Base-by-base conservation (phyloP, 1,140 invertebrate genomes). In the Cotesia glomerata region DNA sequence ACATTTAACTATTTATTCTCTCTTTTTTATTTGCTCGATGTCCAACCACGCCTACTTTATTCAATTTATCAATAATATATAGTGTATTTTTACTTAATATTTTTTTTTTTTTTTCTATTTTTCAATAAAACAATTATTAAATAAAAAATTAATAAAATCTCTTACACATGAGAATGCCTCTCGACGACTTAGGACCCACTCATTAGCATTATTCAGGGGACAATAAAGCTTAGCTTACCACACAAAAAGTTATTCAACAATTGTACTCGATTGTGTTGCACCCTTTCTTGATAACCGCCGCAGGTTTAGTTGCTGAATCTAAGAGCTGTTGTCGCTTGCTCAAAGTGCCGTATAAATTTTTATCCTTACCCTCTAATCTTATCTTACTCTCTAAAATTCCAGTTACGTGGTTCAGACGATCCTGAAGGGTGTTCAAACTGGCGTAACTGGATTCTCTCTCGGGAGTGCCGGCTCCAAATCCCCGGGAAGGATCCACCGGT, bases 1-100 rank as follows among this genome's bases (percentile, higher is more conserved):
- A 87, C 85, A 86, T 79, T 78, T 76, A 76, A 79, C 74, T 76
- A 71, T 62, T 65, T 74, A 45, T 9, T 45, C 39, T 7, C 26
- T 26, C 26, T 26, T 26, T 26, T 45, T 7, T 45, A 45, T 45
- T 45, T 45, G 39, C 39, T 45, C 39, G 39, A 45, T 45, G 39
- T 45, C 39, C 39, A 45, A 45, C 39, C 39, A 45, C 39, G 7
- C 39, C 7, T 45, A 45, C 39, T 45, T 45, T 2, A 45, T 45
- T 45, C 39, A 45, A 9, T 45, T 45, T 26, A 26, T 26, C 3
- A 26, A 26, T 26, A 45, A 45, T 45, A 45, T 45, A 45, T 45
- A 9, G 7, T 45, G 7, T 45, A 45, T 45, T 39, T 45, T 45
- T 45, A 45, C 36, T 45, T 0, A 9, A 11, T 45, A 2, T 56